These are phyloP conservation scores for Crocodylus rhombifer DNA, from an alignment of 2,797 vertebrate species.

Conservation along the genomic window DNA sequence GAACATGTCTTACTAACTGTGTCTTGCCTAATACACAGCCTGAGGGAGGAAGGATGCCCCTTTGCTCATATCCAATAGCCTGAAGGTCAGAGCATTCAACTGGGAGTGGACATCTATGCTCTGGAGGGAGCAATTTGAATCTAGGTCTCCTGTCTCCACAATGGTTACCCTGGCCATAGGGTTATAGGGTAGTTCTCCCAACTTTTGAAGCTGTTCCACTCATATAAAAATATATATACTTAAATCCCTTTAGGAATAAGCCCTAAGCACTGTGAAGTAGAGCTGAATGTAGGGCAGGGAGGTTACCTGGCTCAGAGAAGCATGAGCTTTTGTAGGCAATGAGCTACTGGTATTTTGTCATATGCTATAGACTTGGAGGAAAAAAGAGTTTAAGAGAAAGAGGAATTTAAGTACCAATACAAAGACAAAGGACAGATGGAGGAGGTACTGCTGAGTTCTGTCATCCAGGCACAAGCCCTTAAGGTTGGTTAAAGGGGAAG, in stretches of 20 bases:
- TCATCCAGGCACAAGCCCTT: background rate
- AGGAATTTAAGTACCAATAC: too few relatives aligned
- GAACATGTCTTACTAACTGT: too few relatives aligned
- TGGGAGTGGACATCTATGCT: too few relatives aligned
- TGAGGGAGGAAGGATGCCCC: background rate
- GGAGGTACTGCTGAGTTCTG: too few relatives aligned
- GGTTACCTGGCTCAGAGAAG: too few relatives aligned
- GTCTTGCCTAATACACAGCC: background rate
- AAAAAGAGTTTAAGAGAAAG: too few relatives aligned
- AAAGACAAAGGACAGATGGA: too few relatives aligned
- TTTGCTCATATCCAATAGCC: background rate
- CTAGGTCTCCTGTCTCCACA: background rate
- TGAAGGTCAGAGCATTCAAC: background rate
- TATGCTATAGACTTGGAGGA: too few relatives aligned
- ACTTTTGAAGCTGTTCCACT: background rate
- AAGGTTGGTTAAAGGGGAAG: background rate
- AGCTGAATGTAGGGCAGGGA: background rate
- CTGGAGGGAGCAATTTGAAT: background rate
- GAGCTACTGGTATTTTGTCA: too few relatives aligned
- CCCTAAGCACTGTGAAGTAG: background rate
- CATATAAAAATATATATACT: background rate
- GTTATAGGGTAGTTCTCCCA: background rate
- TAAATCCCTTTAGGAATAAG: accelerated
- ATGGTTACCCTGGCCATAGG: too few relatives aligned
- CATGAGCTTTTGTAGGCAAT: too few relatives aligned